Percentiles rank a stretch among this genome's conserved stretches.
Evolutionary conservation across 1,140 invertebrate species (phyloP).

Genomic region (Homalodisca vitripennis): DNA sequence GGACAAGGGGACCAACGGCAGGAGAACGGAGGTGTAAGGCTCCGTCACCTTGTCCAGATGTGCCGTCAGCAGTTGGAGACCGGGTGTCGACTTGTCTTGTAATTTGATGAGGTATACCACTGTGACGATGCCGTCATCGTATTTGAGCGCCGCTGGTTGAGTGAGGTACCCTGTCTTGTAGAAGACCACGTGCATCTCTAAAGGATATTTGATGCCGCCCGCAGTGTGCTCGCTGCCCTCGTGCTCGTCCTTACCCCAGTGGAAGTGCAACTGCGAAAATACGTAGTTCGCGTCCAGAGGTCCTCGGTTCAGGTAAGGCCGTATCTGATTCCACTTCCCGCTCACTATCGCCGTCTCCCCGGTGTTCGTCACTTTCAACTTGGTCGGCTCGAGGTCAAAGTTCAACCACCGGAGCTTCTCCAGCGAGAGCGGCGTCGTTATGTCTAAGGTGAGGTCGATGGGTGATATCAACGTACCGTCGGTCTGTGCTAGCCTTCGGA

Average conservation of each 20-base stretch:
- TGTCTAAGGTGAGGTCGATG: not conserved
- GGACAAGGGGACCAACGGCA: no score
- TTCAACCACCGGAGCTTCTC: not conserved
- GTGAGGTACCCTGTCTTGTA: constrained; percentile 56
- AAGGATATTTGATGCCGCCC: constrained; percentile 47
- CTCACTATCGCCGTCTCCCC: constrained; percentile 21
- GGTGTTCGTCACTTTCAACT: not conserved
- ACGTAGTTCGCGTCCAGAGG: constrained; percentile 61
- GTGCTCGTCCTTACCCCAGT: constrained; percentile 69
- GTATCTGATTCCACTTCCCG: constrained; percentile 18
- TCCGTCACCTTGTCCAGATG: no score
- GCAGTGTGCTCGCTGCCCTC: constrained; percentile 71
- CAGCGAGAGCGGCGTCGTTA: not conserved
- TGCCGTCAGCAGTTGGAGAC: no score
- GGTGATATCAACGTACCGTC: not conserved
- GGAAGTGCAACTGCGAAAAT: constrained; percentile 75
- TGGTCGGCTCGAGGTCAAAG: not conserved
- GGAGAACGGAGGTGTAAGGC: no score
- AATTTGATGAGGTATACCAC: constrained; percentile 60
- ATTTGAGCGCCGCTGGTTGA: constrained; percentile 55
- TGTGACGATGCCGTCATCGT: constrained; percentile 56
- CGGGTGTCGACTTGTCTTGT: no score
- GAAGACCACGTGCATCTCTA: constrained; percentile 58
- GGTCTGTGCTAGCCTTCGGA: no score
- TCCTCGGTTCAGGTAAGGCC: constrained; percentile 57